Conservation (phyloP, 2,888 invertebrate genomes). For the Pediacus dermestoides region DNA sequence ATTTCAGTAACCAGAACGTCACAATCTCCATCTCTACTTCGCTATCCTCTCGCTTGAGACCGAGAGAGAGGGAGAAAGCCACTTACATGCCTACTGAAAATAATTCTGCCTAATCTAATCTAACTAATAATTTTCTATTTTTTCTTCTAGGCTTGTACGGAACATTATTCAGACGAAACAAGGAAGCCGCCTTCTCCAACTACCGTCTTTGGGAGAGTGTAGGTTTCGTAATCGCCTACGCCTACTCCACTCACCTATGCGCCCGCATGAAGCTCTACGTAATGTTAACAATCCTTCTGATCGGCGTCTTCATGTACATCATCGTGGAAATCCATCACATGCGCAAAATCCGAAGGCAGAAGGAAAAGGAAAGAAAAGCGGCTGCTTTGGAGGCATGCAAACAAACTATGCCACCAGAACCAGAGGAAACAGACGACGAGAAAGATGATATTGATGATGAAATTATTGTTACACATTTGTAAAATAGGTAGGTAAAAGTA, state of each 20-base stretch:
- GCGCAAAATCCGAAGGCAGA: conserved; percentile 73
- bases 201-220: conserved; percentile 86
- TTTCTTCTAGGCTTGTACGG: conserved; percentile 72
- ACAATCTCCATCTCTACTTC: too few species aligned
- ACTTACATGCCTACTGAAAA: too few species aligned
- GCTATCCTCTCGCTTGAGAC: too few species aligned
- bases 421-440: conserved; percentile 81
- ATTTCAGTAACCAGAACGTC: too few species aligned
- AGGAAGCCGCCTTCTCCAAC: conserved; percentile 90
- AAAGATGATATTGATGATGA: conserved; percentile 86
- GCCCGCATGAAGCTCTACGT: conserved; percentile 84
- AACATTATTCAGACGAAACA: conserved; percentile 80
- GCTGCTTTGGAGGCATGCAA: conserved; percentile 62
- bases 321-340: conserved; percentile 78
- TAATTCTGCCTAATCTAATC: too few species aligned
- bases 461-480: conserved; percentile 81
- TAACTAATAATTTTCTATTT: conserved; percentile 2
- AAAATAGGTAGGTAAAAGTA: conserved; percentile 41
- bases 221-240: conserved; percentile 87
- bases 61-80: background rate
- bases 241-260: conserved; percentile 82
- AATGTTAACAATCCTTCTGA: conserved; percentile 69
- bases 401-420: conserved; percentile 46
- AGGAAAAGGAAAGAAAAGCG: conserved; percentile 60
- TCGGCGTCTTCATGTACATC: conserved; percentile 74